Evolutionary conservation across 2,888 invertebrate genomes (phyloP), one percentile per base, ranked within the genome.

Genomic region (Zele albiditarsus): DNA sequence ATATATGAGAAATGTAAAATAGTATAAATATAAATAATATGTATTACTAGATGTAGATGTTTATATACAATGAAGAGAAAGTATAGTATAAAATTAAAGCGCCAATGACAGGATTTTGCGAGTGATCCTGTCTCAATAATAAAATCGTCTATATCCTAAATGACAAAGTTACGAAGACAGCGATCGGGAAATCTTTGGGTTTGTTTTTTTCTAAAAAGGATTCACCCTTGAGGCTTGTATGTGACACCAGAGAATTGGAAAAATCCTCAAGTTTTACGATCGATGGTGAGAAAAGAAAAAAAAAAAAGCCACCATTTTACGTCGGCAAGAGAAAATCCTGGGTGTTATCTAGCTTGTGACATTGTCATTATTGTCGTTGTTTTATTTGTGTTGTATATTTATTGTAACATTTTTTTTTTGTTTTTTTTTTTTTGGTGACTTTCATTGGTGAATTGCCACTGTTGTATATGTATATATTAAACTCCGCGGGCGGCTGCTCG

Each of bases 401-500:
- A 46, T 53, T 5, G n/a, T 20, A 10, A 20, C 1, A 53, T 46
- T n/a, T 53, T n/a, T n/a, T n/a, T n/a, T n/a, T n/a, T n/a, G n/a
- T n/a, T n/a, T n/a, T n/a, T n/a, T n/a, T n/a, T n/a, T n/a, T 53
- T 20, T 58, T 70, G 73, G 38, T 65, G 75, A 73, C 46, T 66
- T 66, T 60, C 76, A 66, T 79, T 73, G 77, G 75, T 77, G 78
- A 75, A 78, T 79, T 79, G 78, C 79, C 81, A 79, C 74, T 73
- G 78, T 76, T 82, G 82, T 83, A 81, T 82, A 82, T 82, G 81
- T 20, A 10, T 10, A 42, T 53, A 53, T 53, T 53, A 4, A 20
- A 53, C 84, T 84, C 84, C 80, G 82, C 85, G 84, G 87, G 84
- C 86, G 87, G 86, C 84, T 86, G 84, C 82, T 85, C 84, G 83